These are phyloP conservation scores for Apogon talboti DNA, from an alignment of 2,797 vertebrate genomes.

Conservation along the genomic window DNA sequence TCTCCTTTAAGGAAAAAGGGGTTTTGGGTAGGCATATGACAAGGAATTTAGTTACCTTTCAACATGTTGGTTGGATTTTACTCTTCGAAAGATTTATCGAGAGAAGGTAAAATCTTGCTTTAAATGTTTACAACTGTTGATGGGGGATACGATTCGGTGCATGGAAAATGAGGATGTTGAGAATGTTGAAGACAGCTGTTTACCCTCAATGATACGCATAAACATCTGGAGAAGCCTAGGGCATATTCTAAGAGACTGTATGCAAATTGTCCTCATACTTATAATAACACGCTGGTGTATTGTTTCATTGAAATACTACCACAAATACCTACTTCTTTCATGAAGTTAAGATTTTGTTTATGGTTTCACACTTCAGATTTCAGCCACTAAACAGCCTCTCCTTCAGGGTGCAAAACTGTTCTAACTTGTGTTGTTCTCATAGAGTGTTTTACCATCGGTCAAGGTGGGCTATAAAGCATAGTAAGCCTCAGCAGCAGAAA, in stretches of 20 bases:
- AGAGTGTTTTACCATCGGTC: constrained; percentile 3
- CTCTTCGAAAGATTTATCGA: background rate
- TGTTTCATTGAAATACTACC: constrained; percentile 39
- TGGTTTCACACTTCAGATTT: constrained; percentile 28
- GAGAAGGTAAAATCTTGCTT: constrained; percentile 16
- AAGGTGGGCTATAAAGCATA: constrained; percentile 4
- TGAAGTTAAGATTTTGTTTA: constrained; percentile 4
- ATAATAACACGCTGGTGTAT: constrained; percentile 31
- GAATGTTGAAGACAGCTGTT: constrained; percentile 53
- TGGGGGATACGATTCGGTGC: constrained; percentile 35
- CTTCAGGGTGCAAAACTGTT: constrained; percentile 18
- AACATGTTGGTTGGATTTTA: no score
- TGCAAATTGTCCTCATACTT: constrained; percentile 29
- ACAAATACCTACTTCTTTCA: constrained; percentile 19
- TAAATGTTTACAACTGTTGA: constrained; percentile 42
- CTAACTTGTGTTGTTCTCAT: constrained; percentile 8
- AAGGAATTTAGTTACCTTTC: no score
- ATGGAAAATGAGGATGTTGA: constrained; percentile 13
- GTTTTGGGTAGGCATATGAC: no score
- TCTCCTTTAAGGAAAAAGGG: no score
- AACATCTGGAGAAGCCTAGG: constrained; percentile 62
- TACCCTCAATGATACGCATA: constrained; percentile 31
- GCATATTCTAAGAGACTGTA: constrained; percentile 22
- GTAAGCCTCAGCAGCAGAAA: background rate
- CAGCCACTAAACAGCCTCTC: constrained; percentile 36